These are phyloP conservation scores for Setipinna tenuifilis DNA, from an alignment of 2,797 vertebrate species.

Conservation along the genomic window DNA sequence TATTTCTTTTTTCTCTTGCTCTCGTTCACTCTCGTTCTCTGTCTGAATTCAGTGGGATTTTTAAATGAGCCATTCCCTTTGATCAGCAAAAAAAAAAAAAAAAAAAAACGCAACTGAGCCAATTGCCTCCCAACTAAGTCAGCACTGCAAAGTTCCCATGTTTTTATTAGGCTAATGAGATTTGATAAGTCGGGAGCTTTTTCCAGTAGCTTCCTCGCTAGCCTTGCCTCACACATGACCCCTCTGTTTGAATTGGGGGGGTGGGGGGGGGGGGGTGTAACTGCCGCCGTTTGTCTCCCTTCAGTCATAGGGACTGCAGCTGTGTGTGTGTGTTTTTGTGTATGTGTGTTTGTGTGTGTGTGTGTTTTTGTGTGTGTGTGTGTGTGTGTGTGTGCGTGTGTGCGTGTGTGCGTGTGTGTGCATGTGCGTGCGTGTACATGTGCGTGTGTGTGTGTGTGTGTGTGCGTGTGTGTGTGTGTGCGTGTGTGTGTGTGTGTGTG, in stretches of 20 bases:
- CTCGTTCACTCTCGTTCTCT: neutral
- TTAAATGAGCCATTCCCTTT: conserved; percentile 63
- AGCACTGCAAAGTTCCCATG: conserved; percentile 44
- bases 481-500: conserved; percentile 48
- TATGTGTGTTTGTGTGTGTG: conserved; percentile 28
- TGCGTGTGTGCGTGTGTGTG: neutral
- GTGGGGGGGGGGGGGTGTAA: conserved; percentile 23
- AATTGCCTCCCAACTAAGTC: conserved; percentile 50
- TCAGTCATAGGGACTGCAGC: neutral
- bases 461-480: conserved; percentile 37
- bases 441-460: conserved; percentile 17
- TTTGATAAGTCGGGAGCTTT: conserved; percentile 46
- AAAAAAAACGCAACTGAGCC: conserved; percentile 57
- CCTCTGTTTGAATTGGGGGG: conserved; percentile 43
- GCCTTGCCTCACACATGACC: neutral
- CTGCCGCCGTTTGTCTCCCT: conserved; percentile 42
- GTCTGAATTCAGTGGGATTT: conserved; percentile 38
- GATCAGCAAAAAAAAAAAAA: conserved; percentile 59
- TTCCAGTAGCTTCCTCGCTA: neutral
- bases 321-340: conserved; percentile 31
- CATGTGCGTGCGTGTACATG: neutral
- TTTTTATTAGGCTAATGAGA: conserved; percentile 63
- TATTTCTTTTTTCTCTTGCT: too few relatives aligned
- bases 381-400: neutral
- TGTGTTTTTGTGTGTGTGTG: neutral